Evolutionary conservation across 2,797 vertebrate species (phyloP).

Genomic region (Sparidentex hasta): DNA sequence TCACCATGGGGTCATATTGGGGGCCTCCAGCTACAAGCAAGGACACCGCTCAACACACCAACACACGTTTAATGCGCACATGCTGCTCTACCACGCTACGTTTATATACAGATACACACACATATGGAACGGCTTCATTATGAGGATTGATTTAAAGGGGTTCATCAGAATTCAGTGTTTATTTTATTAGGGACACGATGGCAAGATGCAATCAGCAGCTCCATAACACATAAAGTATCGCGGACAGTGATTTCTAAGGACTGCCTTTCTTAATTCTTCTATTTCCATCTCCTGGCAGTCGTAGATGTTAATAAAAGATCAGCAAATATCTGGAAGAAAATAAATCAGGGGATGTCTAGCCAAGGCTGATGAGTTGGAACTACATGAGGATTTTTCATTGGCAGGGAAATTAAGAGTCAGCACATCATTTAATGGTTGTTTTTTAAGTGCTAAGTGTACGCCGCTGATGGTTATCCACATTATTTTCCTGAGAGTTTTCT

Average conservation of each 20-base stretch:
- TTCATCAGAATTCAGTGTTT: not conserved
- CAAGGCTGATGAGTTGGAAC: constrained; percentile 19
- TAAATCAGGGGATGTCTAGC: not conserved
- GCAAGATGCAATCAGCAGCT: not conserved
- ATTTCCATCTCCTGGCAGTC: not conserved
- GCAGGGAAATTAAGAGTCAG: constrained; percentile 32
- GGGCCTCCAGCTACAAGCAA: constrained; percentile 47
- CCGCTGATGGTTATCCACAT: not conserved
- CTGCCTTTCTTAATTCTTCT: not conserved
- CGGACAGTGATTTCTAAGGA: not conserved
- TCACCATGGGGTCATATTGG: constrained; percentile 35
- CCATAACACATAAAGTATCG: not conserved
- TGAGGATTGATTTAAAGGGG: not conserved
- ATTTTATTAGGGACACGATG: not conserved
- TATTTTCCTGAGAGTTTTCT: constrained; percentile 67
- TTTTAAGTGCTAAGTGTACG: constrained; percentile 26
- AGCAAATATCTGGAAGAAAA: constrained; percentile 15
- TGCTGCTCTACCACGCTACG: not conserved
- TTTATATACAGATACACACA: not conserved
- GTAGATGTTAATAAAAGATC: not conserved
- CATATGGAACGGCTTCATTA: not conserved
- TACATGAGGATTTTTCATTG: constrained; percentile 14
- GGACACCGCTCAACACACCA: constrained; percentile 8
- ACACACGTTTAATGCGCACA: constrained; percentile 10
- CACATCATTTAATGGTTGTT: constrained; percentile 33